Base-by-base conservation (phyloP, 2,113 vertebrate genomes). In the Jacana jacana region DNA sequence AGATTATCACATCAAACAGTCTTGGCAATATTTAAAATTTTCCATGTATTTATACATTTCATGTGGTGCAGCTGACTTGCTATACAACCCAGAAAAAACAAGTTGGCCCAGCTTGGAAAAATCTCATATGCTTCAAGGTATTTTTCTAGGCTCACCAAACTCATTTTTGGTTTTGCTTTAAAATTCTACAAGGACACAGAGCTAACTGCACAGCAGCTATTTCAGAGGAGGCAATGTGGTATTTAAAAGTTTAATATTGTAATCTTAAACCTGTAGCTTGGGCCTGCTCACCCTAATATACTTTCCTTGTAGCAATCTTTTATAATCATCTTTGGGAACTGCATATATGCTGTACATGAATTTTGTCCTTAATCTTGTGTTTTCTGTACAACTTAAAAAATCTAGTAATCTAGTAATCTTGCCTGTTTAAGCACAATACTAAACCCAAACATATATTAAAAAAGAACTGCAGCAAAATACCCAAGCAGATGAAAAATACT, bases 131-230 rank as follows among this genome's bases (percentile, higher is more conserved):
- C 85, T 96, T 83, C 76, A 83, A 95, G 81, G 46, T 96, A 83
- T 95, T 91, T 95, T 61, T 79, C 93, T 86, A 64, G 86, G 86
- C 85, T 93, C 72, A 94, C 51, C 64, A 90, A 70, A 30, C 35
- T 83, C 51, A 39, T 86, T 94, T 97, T 88, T 86, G 61, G 68
- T 90, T 96, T 95, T 93, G 18, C 46, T 90, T 91, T 96, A 88
- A 91, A 96, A 93, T 78, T 91, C 79, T 95, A 60, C 71, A 83
- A 77, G 79, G 68, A 90, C 11, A 11, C 30, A 86, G 76, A 86
- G 86, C 81, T 86, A 93, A 93, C 71, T 51, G 84, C 76, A 86
- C 24, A 49, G 13, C 30, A 83, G 39, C 30, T 83, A 77, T 82
- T 94, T 94, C 63, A 96, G 71, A 86, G 3, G 1, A 52, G 48